Conservation (phyloP, 1,140 invertebrate species). For the Archivesica marissinica region DNA sequence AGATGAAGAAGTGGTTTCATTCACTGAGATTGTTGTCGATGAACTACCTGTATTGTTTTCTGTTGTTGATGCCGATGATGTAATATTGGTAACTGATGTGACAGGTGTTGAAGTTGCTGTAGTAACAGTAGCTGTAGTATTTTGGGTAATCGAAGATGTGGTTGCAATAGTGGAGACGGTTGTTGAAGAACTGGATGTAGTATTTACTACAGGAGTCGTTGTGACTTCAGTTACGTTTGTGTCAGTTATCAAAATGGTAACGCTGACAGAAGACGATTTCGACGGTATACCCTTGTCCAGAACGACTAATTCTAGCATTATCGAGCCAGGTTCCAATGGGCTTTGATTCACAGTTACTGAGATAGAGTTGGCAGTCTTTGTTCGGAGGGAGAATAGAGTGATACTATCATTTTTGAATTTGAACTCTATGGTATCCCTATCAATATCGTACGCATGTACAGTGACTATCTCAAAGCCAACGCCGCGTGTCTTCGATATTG, state of each 20-base stretch:
- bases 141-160: not conserved
- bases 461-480: not conserved
- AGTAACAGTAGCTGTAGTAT: not conserved
- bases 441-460: conserved; percentile 20
- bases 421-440: conserved; percentile 9
- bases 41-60: not conserved
- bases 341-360: not conserved
- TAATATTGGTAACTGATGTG: not conserved
- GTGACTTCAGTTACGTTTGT: not conserved
- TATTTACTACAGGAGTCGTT: too few relatives aligned
- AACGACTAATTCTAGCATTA: not conserved
- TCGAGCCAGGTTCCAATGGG: not conserved
- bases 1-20: not conserved
- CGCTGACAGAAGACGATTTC: not conserved
- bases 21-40: not conserved
- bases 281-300: conserved; percentile 21
- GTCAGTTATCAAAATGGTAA: not conserved
- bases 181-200: not conserved
- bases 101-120: not conserved
- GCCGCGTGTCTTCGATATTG: not conserved
- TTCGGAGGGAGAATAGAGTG: not conserved
- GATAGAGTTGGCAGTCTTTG: not conserved
- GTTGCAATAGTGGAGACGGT: not conserved
- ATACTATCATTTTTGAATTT: not conserved
- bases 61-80: not conserved